Base-by-base conservation (phyloP, 2,888 invertebrate genomes). In the Polydrusus cervinus region DNA sequence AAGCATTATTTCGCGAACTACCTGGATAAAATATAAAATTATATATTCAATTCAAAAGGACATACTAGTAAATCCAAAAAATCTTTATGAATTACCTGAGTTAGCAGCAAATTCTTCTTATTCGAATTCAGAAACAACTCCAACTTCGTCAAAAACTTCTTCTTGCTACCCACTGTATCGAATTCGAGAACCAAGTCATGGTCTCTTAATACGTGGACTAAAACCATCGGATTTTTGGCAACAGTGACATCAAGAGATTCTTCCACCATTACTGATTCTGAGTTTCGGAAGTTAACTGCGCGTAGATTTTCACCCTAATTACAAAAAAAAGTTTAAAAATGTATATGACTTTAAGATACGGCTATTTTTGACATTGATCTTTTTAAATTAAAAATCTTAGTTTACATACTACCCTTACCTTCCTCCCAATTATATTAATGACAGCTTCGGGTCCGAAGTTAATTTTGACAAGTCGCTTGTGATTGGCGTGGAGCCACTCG, bases 161-260 rank as follows among this genome's bases (percentile, higher is more conserved):
- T 91, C 47, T 96, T 89, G 0, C 93, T 92, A 0, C 93, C 92
- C 45, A 93, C 88, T 0, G 95, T 93, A 83, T 97, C 97, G 85
- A 98, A 92, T 86, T 98, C 97, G 67, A 98, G 88, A 13, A 97
- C 97, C 77, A 98, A 88, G 88, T 98, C 98, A 83, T 98, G 97
- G 87, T 97, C 97, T 57, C 95, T 91, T 0, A 95, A 94, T 11
- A 95, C 94, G 43, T 95, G 90, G 51, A 96, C 88, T 34, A 97
- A 88, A 8, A 97, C 92, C 84, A 97, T 90, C 0, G 97, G 97
- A 68, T 94, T 92, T 85, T 93, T 94, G 81, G 93, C 93, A 68
- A 89, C 90, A 62, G 92, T 90, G 71, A 90, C 88, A 84, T 92
- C 96, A 86, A 95, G 93, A n/a, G 97, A 97, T 81, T 96, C 95